Evolutionary conservation across 2,888 invertebrate genomes (phyloP), one percentile per base, ranked within the genome.

Genomic region (Stenchaetothrips biformis): DNA sequence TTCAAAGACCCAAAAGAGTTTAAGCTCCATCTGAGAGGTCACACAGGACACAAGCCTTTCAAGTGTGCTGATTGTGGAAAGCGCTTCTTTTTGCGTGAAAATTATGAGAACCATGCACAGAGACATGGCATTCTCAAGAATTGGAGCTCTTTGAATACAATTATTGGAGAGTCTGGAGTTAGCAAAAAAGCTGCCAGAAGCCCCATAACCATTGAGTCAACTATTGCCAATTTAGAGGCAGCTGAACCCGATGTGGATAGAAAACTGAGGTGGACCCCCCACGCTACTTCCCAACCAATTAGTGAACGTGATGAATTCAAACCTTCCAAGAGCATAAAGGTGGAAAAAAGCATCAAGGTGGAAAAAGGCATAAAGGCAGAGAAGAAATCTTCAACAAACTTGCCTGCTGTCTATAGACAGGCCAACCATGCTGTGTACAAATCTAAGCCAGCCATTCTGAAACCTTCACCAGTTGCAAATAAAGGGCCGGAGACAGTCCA

Each of bases 41-140:
- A 74, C 25, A 74, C 67, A 11, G 67, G 21, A 21, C 67, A 74
- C 25, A 74, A 74, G 25, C 67, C 67, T 1, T 74, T 25, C 7
- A 74, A 74, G 67, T 74, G 67, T 21, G 21, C 67, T 11, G 67
- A 74, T 25, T 74, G 67, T 21, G 67, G 67, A 11, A 74, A 74
- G 25, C 67, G 67, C 11, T 74, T 74, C 67, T 74, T 74, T 74
- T 74, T 74, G 21, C 21, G 67, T 25, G 67, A 74, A 74, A 74
- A 74, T 25, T 74, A 74, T 21, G 67, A 74, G 25, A 74, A 74
- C 25, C 67, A 74, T 25, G 67, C 67, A 11, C 67, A 74, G 25
- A 21, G 67, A 11, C 67, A 74, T 74, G 67, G 67, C 4, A 25
- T 74, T 21, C 11, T 74, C 11, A 74, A 74, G 25, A 21, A 74